These are phyloP conservation scores for Falco berigora DNA, from an alignment of 2,797 vertebrate genomes.

Conservation along the genomic window DNA sequence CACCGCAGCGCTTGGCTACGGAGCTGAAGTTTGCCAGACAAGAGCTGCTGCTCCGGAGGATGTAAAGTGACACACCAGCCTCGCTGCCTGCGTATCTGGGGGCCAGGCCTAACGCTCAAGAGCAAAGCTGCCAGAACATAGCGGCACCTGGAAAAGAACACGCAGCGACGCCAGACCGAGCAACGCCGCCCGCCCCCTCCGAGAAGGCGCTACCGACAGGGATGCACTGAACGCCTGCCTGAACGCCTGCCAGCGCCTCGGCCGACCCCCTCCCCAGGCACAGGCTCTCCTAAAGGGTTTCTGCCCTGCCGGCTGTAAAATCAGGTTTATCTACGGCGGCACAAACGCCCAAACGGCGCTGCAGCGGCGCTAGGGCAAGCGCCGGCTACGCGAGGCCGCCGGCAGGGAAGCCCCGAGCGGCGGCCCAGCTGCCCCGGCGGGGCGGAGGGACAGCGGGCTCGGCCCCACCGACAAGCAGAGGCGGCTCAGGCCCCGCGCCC, in stretches of 20 bases:
- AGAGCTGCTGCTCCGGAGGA: too few relatives aligned
- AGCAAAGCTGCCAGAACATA: rapidly evolving
- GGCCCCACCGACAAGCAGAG: too few relatives aligned
- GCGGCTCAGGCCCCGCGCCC: too few relatives aligned
- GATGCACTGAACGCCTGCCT: rapidly evolving
- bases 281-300: neutral
- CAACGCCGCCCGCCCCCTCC: neutral
- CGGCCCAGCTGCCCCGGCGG: too few relatives aligned
- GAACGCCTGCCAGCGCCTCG: rapidly evolving
- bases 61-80: neutral
- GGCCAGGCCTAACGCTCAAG: neutral
- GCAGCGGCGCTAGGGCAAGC: too few relatives aligned
- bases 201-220: too few relatives aligned
- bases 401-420: too few relatives aligned
- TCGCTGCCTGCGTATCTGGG: rapidly evolving
- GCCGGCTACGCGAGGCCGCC: neutral
- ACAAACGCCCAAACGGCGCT: rapidly evolving
- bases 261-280: neutral
- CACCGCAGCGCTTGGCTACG: neutral
- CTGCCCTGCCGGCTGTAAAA: neutral
- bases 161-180: rapidly evolving
- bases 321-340: rapidly evolving
- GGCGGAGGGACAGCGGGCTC: too few relatives aligned
- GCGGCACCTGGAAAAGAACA: neutral
- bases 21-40: rapidly evolving